Evolutionary conservation across 2,888 invertebrate genomes (phyloP), one percentile per base, ranked within the genome.

Genomic region (Xanthorhoe designata): DNA sequence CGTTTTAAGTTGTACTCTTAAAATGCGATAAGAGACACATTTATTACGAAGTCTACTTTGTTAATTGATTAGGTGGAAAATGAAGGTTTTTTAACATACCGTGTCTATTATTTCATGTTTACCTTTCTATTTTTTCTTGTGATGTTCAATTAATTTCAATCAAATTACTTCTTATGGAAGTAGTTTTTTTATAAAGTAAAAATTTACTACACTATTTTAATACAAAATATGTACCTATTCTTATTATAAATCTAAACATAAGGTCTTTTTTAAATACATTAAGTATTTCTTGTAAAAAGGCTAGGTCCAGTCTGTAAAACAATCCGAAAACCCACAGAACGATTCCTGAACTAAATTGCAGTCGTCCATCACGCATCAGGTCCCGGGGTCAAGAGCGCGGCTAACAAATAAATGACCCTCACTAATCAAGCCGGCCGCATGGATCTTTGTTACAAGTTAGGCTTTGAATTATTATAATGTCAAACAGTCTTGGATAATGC

Each of bases 361-460:
- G 66, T 71, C 71, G 71, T 80, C 78, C 73, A 78, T 80, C 79
- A 80, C 74, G 70, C 64, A 76, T 74, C 72, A 61, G 52, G 64
- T n/a, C 45, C 60, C 71, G 54, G 60, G 75, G 75, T 75, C 77
- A 77, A 72, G 62, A 69, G 69, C 59, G 66, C 74, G 81, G 77
- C 75, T 80, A 78, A 83, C 83, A 81, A 83, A 84, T 83, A 81
- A 83, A 84, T 83, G 78, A 73, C 72, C 75, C 74, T 66, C 76
- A 83, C 83, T 78, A 81, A 84, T 84, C 83, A 83, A 71, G 75
- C 75, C 72, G 68, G 66, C 72, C 66, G 45, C 68, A 61, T 13
- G 49, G 35, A 63, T 61, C 53, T 74, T 68, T 68, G 69, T 24
- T 64, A 63, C 54, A n/a, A n/a, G n/a, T n/a, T n/a, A n/a, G n/a